Percentiles rank a stretch among this genome's conserved stretches.
Conservation (phyloP, 2,797 vertebrate genomes). For the Danio tinwini region DNA sequence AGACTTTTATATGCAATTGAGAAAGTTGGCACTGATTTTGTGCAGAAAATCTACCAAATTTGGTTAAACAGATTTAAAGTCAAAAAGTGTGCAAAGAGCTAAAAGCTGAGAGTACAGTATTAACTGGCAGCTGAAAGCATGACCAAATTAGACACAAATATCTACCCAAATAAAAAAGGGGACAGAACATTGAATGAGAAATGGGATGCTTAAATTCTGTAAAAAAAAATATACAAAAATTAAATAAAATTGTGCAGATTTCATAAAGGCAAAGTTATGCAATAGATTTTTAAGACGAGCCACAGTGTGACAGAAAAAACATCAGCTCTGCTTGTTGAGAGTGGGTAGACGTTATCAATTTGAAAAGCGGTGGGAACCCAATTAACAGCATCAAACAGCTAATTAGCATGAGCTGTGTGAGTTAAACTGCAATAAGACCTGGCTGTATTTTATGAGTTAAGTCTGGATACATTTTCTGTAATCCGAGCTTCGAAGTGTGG, state of each 20-base stretch:
- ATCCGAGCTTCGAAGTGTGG: conserved; percentile 53
- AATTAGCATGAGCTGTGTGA: conserved; percentile 84
- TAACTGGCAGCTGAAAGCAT: background rate
- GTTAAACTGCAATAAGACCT: conserved; percentile 69
- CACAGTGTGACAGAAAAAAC: conserved; percentile 68
- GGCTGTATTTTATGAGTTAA: conserved; percentile 53
- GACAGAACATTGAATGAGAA: conserved; percentile 15
- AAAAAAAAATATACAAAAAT: background rate
- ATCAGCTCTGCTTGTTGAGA: conserved; percentile 80
- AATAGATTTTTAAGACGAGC: conserved; percentile 24
- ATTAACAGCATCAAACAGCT: conserved; percentile 88
- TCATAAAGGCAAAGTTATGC: conserved; percentile 19
- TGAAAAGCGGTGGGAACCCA: conserved; percentile 86
- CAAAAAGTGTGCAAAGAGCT: background rate
- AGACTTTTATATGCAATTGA: background rate
- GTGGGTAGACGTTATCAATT: conserved; percentile 83
- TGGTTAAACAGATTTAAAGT: background rate
- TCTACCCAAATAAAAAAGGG: background rate
- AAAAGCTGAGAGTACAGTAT: background rate
- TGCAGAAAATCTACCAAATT: background rate
- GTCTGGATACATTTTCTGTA: conserved; percentile 56
- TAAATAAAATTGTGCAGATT: background rate
- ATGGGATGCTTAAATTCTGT: background rate
- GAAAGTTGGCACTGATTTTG: background rate
- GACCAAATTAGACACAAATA: conserved; percentile 1